Conservation (phyloP, 2,113 vertebrate species). For the Acrocephalus kingi region DNA sequence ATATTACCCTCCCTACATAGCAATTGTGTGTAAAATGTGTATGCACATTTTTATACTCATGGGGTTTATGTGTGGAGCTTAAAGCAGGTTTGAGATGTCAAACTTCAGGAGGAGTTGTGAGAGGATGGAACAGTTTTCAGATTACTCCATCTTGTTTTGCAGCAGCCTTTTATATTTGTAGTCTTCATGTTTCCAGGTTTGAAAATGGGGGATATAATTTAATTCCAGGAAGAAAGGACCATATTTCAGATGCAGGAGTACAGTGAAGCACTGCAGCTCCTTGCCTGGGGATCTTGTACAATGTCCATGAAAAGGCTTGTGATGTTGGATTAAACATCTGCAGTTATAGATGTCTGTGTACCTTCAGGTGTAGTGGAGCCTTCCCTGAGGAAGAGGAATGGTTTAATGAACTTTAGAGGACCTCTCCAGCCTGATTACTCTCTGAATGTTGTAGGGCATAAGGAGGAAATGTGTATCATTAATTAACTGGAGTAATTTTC, state of each 20-base stretch:
- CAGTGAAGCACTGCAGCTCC: background rate
- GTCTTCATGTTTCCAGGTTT: background rate
- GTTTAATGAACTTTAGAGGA: background rate
- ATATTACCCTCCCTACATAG: background rate
- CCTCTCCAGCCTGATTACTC: background rate
- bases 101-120: background rate
- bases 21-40: background rate
- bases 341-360: background rate
- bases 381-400: background rate
- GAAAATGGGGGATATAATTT: background rate
- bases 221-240: background rate
- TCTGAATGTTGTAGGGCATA: background rate
- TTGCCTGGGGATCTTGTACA: background rate
- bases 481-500: background rate
- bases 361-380: background rate
- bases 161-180: background rate
- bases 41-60: background rate
- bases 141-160: background rate
- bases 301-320: accelerated
- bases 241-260: background rate
- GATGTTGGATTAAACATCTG: background rate
- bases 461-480: background rate
- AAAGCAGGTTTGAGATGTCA: background rate
- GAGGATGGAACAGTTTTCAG: background rate
- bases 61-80: background rate